Conservation (phyloP, 2,888 invertebrate species). For the Meiosimyza platycephala region DNA sequence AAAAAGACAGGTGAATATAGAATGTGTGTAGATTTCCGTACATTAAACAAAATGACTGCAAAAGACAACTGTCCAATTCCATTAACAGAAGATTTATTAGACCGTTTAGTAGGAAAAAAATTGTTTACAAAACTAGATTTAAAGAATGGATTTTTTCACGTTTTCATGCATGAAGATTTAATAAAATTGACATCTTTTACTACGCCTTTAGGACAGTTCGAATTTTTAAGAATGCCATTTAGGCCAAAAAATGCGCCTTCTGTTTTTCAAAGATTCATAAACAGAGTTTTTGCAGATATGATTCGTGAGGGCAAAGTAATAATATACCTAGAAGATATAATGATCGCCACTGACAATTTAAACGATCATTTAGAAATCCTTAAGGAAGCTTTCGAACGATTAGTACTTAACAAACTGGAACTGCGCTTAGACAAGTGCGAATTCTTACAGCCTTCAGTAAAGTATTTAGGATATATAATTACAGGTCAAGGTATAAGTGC, state of each 20-base stretch:
- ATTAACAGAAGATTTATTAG: conserved; percentile 37
- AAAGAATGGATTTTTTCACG: conserved; percentile 35
- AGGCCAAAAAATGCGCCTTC: too few species aligned
- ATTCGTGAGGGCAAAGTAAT: conserved; percentile 34
- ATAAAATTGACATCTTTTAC: neutral
- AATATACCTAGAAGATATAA: conserved; percentile 51
- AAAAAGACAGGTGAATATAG: conserved; percentile 29
- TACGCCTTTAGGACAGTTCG: conserved; percentile 19
- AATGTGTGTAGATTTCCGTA: conserved; percentile 35
- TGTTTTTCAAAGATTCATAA: too few species aligned
- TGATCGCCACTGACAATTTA: conserved; percentile 42
- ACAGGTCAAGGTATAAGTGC: conserved; percentile 30
- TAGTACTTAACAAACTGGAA: conserved; percentile 11
- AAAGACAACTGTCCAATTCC: conserved; percentile 39
- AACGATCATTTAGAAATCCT: conserved; percentile 36
- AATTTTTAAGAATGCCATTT: conserved; percentile 38
- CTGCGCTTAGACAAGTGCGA: neutral
- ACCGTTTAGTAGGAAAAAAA: conserved; percentile 25
- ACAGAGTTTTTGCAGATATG: conserved; percentile 38
- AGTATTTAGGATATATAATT: conserved; percentile 47
- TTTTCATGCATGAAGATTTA: neutral
- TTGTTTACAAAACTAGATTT: conserved; percentile 37
- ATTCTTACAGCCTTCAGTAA: conserved; percentile 41
- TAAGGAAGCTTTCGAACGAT: conserved; percentile 38
- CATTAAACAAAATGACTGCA: conserved; percentile 31